Evolutionary conservation across 2,113 vertebrate genomes (phyloP).

Genomic region (Morone chrysops): DNA sequence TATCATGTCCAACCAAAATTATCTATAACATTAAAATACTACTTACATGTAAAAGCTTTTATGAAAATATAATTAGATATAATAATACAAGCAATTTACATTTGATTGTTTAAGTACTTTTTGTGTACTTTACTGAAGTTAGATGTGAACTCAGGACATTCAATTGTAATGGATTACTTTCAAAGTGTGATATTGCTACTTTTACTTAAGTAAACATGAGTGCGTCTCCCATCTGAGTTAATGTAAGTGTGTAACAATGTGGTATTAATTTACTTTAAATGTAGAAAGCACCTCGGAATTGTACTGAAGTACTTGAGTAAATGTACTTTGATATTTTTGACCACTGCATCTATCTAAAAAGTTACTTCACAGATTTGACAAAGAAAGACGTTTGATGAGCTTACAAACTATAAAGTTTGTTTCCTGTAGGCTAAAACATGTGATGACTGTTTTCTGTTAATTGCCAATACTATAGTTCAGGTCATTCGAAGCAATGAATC

Average conservation of each 20-base stretch:
- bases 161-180: background rate
- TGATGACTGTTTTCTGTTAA: constrained; percentile 15
- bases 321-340: background rate
- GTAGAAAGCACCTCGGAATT: background rate
- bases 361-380: background rate
- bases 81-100: too few relatives aligned
- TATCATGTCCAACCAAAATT: background rate
- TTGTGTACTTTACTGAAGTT: background rate
- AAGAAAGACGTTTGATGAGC: background rate
- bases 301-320: background rate
- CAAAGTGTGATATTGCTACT: background rate
- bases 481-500: constrained; percentile 22
- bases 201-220: background rate
- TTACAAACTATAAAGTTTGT: background rate
- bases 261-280: background rate
- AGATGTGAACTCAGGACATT: background rate
- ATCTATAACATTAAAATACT: background rate
- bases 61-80: background rate
- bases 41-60: background rate
- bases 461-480: constrained; percentile 1
- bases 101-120: background rate
- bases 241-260: background rate
- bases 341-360: background rate
- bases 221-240: background rate
- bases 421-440: background rate